Evolutionary conservation across 2,113 vertebrate species (phyloP), one percentile per base, ranked within the genome.

Genomic region (Amblyopsis rosae): DNA sequence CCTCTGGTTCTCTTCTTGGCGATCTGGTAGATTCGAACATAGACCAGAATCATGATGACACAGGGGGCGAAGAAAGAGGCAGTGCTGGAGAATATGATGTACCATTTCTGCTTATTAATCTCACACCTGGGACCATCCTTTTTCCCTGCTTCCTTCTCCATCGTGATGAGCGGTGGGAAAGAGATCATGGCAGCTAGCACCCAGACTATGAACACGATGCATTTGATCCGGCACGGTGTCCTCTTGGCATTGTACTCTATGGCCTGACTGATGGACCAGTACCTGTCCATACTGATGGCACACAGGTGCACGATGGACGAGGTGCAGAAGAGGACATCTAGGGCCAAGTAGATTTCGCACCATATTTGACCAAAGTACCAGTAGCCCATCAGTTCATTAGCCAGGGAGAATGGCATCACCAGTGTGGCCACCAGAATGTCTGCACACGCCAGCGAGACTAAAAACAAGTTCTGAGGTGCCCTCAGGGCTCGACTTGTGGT

Each of bases 321-420:
- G 45, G 95, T 98, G 90, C 96, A 98, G 86, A 98, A 98, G 9
- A 98, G 91, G 62, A 98, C 96, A 50, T 98, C 96, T 80, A 98
- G 81, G 59, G 95, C 95, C 89, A 95, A 79, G 90, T 97, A 94
- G 83, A 97, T 95, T 78, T 95, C 95, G 17, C 96, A 98, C 96
- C 96, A 98, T 13, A 93, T 93, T 74, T 91, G 92, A 32, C 96
- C 96, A 0, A 98, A 97, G 86, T 94, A 95, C 96, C 96, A 98
- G 86, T 94, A 96, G 45, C 89, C 90, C 90, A 97, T 96, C 73
- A 97, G 91, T 69, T 98, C 96, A 0, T 98, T 97, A 3, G 95
- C 94, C 67, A 98, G 80, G 0, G 96, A 96, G 84, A 98, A 98
- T 0, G 96, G 96, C 75, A 98, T 96, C 79, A 97, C 95, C 12